Evolutionary conservation across 1,140 invertebrate species (phyloP).

Genomic region (Lordiphosa stackelbergi): DNA sequence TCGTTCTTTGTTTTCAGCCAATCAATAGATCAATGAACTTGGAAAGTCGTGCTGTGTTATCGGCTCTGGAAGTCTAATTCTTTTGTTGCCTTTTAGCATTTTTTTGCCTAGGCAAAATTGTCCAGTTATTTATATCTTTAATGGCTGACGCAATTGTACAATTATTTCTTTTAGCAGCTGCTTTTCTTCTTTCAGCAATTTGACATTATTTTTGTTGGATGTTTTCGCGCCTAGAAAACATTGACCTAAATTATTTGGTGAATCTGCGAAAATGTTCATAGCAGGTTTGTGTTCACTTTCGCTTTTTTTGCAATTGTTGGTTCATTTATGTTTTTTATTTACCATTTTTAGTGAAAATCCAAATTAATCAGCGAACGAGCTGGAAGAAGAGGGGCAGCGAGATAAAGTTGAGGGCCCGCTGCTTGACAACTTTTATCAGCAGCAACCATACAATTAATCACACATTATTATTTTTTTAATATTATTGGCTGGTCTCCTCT

Average conservation of each 20-base stretch:
- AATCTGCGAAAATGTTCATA: slow-evolving; percentile 33
- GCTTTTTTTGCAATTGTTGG: slow-evolving; percentile 20
- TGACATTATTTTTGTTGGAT: slow-evolving; percentile 26
- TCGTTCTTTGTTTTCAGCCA: not conserved
- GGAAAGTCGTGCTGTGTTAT: slow-evolving; percentile 16
- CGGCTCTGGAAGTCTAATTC: slow-evolving; percentile 1
- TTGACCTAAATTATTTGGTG: slow-evolving; percentile 52
- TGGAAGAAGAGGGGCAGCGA: not conserved
- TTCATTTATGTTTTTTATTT: slow-evolving; percentile 12
- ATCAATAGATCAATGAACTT: slow-evolving; percentile 38
- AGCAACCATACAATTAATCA: slow-evolving; percentile 52
- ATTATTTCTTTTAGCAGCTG: slow-evolving; percentile 38
- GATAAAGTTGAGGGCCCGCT: slow-evolving; percentile 2
- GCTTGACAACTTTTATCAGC: slow-evolving; percentile 36
- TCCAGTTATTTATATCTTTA: slow-evolving; percentile 46
- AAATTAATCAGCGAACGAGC: slow-evolving; percentile 24
- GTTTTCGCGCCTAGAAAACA: slow-evolving; percentile 30
- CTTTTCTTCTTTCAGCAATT: slow-evolving; percentile 42
- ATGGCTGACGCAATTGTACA: slow-evolving; percentile 50
- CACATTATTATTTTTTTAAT: slow-evolving; percentile 34
- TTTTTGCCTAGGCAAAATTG: slow-evolving; percentile 29
- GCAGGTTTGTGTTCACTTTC: slow-evolving; percentile 42
- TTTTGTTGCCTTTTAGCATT: slow-evolving; percentile 20
- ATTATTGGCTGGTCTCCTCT: slow-evolving; percentile 9
- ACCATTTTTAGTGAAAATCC: slow-evolving; percentile 34